phyloP scores from a whole-genome alignment of 2,797 vertebrate species.

The Hemitrygon akajei region DNA sequence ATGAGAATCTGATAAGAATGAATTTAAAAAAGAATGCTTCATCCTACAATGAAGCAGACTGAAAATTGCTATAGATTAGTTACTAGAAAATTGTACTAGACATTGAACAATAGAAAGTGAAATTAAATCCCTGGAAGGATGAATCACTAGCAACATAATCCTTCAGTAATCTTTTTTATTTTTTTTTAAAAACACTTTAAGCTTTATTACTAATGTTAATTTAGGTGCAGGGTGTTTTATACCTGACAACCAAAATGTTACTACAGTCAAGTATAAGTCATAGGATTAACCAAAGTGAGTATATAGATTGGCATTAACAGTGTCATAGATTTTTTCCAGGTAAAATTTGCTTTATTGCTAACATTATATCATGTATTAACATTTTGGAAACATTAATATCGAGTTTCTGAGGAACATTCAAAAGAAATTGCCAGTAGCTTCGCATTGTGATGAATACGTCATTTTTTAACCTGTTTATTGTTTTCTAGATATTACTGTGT shows the following conservation, averaged over 20 bases:
- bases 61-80: neutral
- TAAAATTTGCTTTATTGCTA: neutral
- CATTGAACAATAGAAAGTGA: neutral
- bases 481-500: neutral
- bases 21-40: neutral
- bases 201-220: conserved; percentile 7
- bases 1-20: conserved; percentile 9
- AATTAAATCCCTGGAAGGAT: conserved; percentile 27
- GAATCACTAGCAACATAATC: conserved; percentile 4
- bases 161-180: neutral
- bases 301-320: neutral
- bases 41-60: neutral
- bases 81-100: neutral
- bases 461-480: neutral
- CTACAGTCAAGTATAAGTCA: neutral
- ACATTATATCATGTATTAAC: neutral
- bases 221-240: neutral
- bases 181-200: neutral
- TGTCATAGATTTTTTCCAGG: neutral
- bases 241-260: conserved; percentile 2
- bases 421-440: neutral
- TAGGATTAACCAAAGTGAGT: neutral
- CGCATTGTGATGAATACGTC: neutral
- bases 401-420: neutral
- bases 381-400: neutral